Percentiles rank a stretch among this genome's conserved stretches.
These are phyloP conservation scores for Scolopax mira DNA, from an alignment of 2,113 vertebrate species.

Conservation along the genomic window DNA sequence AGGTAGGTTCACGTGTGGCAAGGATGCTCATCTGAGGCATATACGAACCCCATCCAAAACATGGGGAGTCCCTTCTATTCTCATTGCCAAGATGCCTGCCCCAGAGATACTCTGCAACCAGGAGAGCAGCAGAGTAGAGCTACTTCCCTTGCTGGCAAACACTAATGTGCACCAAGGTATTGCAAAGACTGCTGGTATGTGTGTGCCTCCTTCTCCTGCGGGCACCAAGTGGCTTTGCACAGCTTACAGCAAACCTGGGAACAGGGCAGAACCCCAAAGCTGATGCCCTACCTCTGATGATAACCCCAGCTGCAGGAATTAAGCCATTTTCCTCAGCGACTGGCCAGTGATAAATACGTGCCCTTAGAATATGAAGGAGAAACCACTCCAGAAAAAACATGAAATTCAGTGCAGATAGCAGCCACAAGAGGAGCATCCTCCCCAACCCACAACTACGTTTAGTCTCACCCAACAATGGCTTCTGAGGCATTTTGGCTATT, in stretches of 20 bases:
- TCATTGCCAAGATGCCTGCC: not conserved
- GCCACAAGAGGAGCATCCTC: not conserved
- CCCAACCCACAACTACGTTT: not conserved
- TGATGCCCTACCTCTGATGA: not conserved
- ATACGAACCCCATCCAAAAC: not conserved
- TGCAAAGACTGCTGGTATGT: not conserved
- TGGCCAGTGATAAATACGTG: not conserved
- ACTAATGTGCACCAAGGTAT: rapidly evolving
- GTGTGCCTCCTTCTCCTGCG: not conserved
- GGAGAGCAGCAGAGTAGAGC: not conserved
- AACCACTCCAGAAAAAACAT: not conserved
- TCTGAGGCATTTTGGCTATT: not conserved
- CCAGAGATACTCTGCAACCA: not conserved
- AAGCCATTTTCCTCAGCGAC: not conserved
- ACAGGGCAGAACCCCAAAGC: not conserved
- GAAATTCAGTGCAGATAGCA: not conserved
- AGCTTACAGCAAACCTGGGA: not conserved
- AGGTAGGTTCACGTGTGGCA: rapidly evolving
- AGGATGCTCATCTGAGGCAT: not conserved
- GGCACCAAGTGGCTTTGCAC: not conserved
- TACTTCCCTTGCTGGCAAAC: not conserved
- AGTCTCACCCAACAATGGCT: not conserved
- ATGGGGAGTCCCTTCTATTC: rapidly evolving
- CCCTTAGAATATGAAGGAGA: not conserved
- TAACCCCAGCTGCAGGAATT: not conserved